Evolutionary conservation across 2,113 vertebrate genomes (phyloP).

Genomic region (Alosa alosa): DNA sequence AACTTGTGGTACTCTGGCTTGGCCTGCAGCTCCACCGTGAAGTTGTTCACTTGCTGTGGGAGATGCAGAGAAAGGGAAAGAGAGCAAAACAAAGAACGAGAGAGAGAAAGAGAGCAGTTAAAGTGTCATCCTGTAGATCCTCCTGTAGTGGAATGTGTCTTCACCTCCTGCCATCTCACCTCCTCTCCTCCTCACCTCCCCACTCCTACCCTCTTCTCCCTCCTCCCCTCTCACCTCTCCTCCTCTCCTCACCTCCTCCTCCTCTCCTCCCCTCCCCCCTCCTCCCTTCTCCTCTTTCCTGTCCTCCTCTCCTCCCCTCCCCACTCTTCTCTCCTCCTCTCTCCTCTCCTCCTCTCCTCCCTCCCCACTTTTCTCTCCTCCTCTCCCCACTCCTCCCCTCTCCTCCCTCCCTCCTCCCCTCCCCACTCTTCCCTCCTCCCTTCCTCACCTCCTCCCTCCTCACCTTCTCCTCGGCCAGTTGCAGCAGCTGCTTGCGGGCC

Average conservation of each 20-base stretch:
- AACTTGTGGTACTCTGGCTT: slow-evolving; percentile 81
- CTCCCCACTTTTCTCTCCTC: no score
- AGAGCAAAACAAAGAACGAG: not conserved
- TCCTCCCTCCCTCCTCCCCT: no score
- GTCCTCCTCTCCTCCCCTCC: not conserved
- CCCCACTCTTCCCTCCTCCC: no score
- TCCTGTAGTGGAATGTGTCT: not conserved
- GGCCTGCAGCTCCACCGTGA: slow-evolving; percentile 70
- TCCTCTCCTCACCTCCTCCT: not conserved
- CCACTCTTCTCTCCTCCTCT: no score
- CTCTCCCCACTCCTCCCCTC: not conserved
- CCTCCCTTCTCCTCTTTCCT: slow-evolving; percentile 26
- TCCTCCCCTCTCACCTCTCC: not conserved
- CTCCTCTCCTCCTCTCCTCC: not conserved
- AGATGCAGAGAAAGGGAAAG: not conserved
- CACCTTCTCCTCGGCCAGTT: slow-evolving; percentile 80
- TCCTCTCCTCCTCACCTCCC: not conserved
- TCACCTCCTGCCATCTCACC: not conserved
- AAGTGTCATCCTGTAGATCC: no score
- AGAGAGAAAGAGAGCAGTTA: not conserved
- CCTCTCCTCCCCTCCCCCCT: no score
- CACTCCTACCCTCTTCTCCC: not conserved
- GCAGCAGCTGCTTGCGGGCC: slow-evolving; percentile 74
- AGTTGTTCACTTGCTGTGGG: slow-evolving; percentile 77
- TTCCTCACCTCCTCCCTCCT: not conserved